Conservation (phyloP, 1,140 invertebrate genomes). For the Muscidifurax raptorellus region DNA sequence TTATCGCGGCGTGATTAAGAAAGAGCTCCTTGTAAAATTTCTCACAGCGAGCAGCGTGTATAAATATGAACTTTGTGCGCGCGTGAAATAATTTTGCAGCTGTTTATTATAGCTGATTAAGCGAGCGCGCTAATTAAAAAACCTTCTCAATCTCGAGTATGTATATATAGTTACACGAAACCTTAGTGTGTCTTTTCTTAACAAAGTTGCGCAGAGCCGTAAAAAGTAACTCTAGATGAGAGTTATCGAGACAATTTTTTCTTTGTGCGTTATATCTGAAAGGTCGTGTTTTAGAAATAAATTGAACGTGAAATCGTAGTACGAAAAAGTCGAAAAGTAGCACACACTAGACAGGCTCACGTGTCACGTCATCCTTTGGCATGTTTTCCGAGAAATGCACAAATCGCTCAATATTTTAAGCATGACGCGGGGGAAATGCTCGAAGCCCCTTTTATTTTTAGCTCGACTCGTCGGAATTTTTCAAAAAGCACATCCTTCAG, state of each 20-base stretch:
- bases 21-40: neutral
- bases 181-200: constrained; percentile 8
- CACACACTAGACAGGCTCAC: no score
- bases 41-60: neutral
- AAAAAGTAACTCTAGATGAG: constrained; percentile 20
- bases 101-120: constrained; percentile 71
- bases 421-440: neutral
- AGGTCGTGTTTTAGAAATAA: no score
- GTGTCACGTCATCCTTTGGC: no score
- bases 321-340: no score
- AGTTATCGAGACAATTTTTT: constrained; percentile 8
- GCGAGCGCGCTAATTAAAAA: constrained; percentile 68
- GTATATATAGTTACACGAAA: constrained; percentile 23
- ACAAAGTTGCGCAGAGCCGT: neutral
- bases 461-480: neutral
- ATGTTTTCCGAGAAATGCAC: no score
- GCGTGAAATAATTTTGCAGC: constrained; percentile 42
- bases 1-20: neutral
- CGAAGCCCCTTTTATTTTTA: neutral
- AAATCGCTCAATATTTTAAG: no score
- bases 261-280: neutral
- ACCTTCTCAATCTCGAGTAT: constrained; percentile 36
- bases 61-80: neutral
- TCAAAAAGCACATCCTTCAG: no score
- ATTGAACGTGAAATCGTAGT: neutral